These are phyloP conservation scores for Chironex yamaguchii DNA, from an alignment of 30 jellyfish, hydroid and myxozoan genomes.

Conservation along the genomic window DNA sequence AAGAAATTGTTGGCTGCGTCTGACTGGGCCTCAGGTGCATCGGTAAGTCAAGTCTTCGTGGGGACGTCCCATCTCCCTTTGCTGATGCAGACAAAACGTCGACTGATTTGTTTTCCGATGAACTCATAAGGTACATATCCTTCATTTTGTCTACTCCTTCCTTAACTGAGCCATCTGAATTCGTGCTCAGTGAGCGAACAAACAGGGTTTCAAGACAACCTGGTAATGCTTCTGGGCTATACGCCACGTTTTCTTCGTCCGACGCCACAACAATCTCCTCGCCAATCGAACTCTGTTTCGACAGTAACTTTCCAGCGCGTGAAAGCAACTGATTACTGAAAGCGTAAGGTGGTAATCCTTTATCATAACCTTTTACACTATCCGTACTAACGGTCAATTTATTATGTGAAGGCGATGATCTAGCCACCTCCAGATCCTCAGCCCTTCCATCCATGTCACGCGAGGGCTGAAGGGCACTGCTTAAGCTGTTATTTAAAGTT, in stretches of 20 bases:
- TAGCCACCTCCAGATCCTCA: slow-evolving; percentile 12
- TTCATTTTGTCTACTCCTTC: not conserved
- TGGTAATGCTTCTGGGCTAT: not conserved
- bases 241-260: not conserved
- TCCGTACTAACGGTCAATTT: not conserved
- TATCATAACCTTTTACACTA: not conserved
- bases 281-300: not conserved
- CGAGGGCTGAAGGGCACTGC: slow-evolving; percentile 67
- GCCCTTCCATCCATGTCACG: slow-evolving; percentile 21
- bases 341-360: not conserved
- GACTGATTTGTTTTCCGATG: not conserved
- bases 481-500: slow-evolving; percentile 74
- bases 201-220: not conserved
- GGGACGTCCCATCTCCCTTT: not conserved
- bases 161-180: not conserved
- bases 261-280: not conserved
- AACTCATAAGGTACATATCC: not conserved
- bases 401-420: not conserved
- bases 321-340: not conserved
- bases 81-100: not conserved
- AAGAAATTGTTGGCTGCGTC: not conserved
- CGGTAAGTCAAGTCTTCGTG: not conserved
- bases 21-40: not conserved
- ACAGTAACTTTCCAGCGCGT: not conserved
- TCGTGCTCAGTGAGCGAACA: not conserved